A percentile compares a stretch with the other conserved stretches of the same genome.
Conservation (phyloP, 2,113 vertebrate genomes). For the Nyctereutes procyonoides region DNA sequence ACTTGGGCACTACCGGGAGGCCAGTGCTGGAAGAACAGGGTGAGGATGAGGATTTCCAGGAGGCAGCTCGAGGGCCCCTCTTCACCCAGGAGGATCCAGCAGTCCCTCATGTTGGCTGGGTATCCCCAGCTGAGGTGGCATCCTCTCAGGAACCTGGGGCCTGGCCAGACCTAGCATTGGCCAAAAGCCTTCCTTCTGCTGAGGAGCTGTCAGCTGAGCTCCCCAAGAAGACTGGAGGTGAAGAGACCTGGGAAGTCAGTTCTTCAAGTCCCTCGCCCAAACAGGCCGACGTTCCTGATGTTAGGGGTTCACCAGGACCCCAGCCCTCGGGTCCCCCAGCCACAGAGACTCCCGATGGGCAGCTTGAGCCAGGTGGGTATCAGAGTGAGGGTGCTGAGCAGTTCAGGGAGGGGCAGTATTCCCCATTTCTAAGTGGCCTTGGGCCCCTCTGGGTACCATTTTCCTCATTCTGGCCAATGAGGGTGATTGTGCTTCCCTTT, state of each 20-base stretch:
- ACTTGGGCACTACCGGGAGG: neutral
- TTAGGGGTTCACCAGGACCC: neutral
- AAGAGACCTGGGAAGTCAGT: neutral
- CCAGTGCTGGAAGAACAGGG: neutral
- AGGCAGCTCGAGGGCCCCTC: conserved; percentile 43
- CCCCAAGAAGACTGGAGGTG: conserved; percentile 4
- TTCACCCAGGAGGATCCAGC: neutral
- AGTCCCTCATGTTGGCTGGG: neutral
- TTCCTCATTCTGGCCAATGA: neutral
- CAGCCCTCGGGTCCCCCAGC: neutral
- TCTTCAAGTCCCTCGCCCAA: neutral
- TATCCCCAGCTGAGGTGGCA: neutral
- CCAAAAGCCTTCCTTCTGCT: conserved; percentile 63
- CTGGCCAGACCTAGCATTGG: conserved; percentile 41
- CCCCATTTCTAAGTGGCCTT: neutral
- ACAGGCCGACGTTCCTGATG: neutral
- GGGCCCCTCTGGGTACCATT: neutral
- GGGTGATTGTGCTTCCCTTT: neutral
- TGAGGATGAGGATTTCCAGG: neutral
- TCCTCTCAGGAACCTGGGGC: conserved; percentile 12
- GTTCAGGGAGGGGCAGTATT: accelerated
- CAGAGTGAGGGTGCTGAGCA: neutral
- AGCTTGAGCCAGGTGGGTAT: conserved; percentile 80
- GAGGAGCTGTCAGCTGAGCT: conserved; percentile 21
- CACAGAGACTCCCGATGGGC: neutral